A percentile compares a stretch with the other conserved stretches of the same genome.
Conservation (phyloP, 35 echinoderm and acorn worm genomes). For the Acanthaster planci region DNA sequence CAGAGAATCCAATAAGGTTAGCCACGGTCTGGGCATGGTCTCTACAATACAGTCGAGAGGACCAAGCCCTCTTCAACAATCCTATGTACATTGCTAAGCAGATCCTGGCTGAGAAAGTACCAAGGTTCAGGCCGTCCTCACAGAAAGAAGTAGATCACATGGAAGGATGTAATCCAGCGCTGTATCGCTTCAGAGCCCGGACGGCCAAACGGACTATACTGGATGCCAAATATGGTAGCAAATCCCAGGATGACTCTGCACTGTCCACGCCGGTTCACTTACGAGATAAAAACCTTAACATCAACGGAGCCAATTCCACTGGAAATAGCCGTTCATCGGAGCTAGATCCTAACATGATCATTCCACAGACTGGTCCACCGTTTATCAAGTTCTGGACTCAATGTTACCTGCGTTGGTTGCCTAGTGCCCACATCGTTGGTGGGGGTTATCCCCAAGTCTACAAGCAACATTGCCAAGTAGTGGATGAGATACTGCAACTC, state of each 20-base stretch:
- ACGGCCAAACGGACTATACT: background rate
- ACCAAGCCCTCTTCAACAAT: constrained; percentile 94
- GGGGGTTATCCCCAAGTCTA: constrained; percentile 73
- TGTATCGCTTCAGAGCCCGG: constrained; percentile 58
- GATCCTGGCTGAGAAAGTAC: background rate
- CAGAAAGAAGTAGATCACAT: constrained; percentile 18
- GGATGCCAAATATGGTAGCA: constrained; percentile 4
- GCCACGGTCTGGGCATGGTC: constrained; percentile 96
- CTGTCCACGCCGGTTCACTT: background rate
- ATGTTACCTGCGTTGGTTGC: constrained; percentile 89
- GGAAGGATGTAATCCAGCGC: constrained; percentile 61
- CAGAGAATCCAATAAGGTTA: constrained; percentile 51
- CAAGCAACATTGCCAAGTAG: constrained; percentile 87
- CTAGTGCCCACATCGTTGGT: constrained; percentile 83
- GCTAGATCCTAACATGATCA: constrained; percentile 43
- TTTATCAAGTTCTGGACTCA: constrained; percentile 94
- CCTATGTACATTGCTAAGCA: constrained; percentile 84
- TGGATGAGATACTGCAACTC: constrained; percentile 95
- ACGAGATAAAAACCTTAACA: constrained; percentile 43
- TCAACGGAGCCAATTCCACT: constrained; percentile 67
- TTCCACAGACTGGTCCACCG: constrained; percentile 48
- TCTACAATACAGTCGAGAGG: constrained; percentile 80
- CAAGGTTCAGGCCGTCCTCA: constrained; percentile 14
- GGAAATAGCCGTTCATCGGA: constrained; percentile 30
- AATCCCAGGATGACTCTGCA: background rate